Percentiles rank a stretch among this genome's conserved stretches.
phyloP scores from a whole-genome alignment of 1,140 invertebrate species.

The Hyles euphorbiae region DNA sequence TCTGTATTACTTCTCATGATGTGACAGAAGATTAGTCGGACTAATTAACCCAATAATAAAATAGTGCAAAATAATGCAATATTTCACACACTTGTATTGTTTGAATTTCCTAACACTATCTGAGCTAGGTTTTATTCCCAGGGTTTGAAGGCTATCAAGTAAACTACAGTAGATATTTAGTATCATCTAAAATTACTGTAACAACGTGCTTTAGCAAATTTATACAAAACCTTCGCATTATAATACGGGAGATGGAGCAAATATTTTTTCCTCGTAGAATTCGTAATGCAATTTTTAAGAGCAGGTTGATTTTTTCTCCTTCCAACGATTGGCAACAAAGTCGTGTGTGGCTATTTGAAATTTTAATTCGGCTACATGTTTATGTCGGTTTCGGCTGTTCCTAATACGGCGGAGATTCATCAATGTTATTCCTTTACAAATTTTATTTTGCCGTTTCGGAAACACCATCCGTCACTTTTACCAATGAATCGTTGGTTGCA shows the following conservation, averaged over 20 bases:
- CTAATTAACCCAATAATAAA: no score
- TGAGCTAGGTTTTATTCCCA: no score
- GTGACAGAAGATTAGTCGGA: no score
- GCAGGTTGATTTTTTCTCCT: conserved; percentile 43
- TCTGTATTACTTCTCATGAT: no score
- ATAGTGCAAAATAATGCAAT: no score
- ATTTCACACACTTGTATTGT: no score
- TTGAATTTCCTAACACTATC: no score
- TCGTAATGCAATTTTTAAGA: conserved; percentile 28
- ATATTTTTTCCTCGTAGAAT: conserved; percentile 23
- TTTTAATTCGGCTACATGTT: conserved; percentile 56
- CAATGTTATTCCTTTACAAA: conserved; percentile 45
- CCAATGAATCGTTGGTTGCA: conserved; percentile 13
- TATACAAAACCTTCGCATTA: conserved; percentile 1
- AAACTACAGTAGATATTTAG: no score
- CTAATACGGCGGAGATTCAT: conserved; percentile 55
- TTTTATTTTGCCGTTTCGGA: conserved; percentile 13
- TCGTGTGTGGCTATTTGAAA: conserved; percentile 49
- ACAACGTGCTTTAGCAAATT: neutral
- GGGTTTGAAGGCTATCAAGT: no score
- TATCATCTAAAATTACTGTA: no score
- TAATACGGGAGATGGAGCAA: neutral
- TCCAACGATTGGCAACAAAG: conserved; percentile 39
- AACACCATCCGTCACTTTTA: neutral
- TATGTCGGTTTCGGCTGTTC: conserved; percentile 51